A percentile compares a stretch with the other conserved stretches of the same genome.
These are phyloP conservation scores for Acleris laterana DNA, from an alignment of 2,888 invertebrate species.

Conservation along the genomic window DNA sequence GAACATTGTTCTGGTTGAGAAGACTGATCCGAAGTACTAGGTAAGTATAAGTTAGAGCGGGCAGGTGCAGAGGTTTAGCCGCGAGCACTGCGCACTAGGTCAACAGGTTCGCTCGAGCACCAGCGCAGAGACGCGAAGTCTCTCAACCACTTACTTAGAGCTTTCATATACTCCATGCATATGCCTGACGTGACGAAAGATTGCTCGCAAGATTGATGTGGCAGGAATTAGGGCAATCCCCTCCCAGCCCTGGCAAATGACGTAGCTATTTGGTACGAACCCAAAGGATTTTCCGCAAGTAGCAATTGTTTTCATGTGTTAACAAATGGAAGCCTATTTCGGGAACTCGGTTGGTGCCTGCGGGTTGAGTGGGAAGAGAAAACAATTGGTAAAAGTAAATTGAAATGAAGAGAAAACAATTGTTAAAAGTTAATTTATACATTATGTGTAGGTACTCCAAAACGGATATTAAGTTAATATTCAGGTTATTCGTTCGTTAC, in stretches of 20 bases:
- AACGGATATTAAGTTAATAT: conserved; percentile 16
- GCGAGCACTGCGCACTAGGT: conserved; percentile 72
- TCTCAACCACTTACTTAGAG: conserved; percentile 73
- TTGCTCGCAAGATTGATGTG: conserved; percentile 39
- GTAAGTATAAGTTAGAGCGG: conserved; percentile 50
- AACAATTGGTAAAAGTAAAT: conserved; percentile 16
- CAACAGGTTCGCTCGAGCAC: conserved; percentile 74
- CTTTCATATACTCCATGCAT: conserved; percentile 54
- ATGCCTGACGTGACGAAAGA: conserved; percentile 43
- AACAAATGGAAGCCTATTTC: conserved; percentile 31
- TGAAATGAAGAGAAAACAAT: conserved; percentile 20
- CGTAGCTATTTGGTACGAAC: conserved; percentile 19
- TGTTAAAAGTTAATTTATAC: conserved; percentile 6
- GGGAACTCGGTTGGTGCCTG: conserved; percentile 23
- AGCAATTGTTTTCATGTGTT: conserved; percentile 28
- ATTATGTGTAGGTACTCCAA: conserved; percentile 5
- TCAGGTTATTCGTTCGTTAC: background rate
- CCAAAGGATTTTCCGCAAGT: conserved; percentile 23
- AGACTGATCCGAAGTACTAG: conserved; percentile 45
- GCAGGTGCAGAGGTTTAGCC: conserved; percentile 70
- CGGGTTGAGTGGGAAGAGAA: conserved; percentile 4
- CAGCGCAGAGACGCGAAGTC: conserved; percentile 65
- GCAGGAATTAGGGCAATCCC: conserved; percentile 33
- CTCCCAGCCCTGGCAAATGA: conserved; percentile 20
- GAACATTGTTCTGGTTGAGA: conserved; percentile 55